A percentile compares a stretch with the other conserved stretches of the same genome.
phyloP scores from a whole-genome alignment of 2,113 vertebrate genomes.

The Cebidichthys violaceus region DNA sequence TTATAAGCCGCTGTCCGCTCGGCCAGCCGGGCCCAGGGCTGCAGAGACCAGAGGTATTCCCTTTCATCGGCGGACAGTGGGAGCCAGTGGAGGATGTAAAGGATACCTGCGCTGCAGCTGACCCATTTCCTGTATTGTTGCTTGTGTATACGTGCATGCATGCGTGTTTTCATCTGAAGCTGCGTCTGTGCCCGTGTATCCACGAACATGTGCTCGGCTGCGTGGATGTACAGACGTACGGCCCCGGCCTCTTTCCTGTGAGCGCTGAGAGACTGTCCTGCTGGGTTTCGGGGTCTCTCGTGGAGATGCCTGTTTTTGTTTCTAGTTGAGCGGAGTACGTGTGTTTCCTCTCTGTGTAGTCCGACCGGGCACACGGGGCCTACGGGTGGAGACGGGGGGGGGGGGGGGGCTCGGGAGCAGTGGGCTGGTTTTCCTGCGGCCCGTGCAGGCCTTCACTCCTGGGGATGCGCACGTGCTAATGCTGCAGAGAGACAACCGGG shows the following conservation, averaged over 20 bases:
- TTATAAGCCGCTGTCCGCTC: constrained; percentile 52
- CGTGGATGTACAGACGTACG: constrained; percentile 20
- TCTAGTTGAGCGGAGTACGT: constrained; percentile 62
- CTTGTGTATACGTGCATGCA: constrained; percentile 28
- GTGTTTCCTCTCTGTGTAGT: constrained; percentile 66
- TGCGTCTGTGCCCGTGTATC: constrained; percentile 5
- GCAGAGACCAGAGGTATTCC: constrained; percentile 47
- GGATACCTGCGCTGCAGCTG: constrained; percentile 63
- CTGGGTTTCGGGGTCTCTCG: constrained; percentile 43
- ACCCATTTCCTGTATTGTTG: constrained; percentile 67
- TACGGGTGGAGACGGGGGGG: constrained; percentile 40
- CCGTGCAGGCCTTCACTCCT: constrained; percentile 60
- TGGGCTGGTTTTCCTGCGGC: constrained; percentile 56
- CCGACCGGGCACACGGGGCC: constrained; percentile 57
- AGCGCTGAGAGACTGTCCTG: constrained; percentile 37
- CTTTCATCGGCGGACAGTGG: constrained; percentile 61
- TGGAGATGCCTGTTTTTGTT: constrained; percentile 69
- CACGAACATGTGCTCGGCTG: constrained; percentile 6
- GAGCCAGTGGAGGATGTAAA: constrained; percentile 67
- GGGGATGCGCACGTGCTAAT: constrained; percentile 73
- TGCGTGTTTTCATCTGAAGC: constrained; percentile 20
- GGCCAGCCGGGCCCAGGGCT: constrained; percentile 35
- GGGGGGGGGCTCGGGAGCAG: constrained; percentile 39
- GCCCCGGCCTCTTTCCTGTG: constrained; percentile 66
- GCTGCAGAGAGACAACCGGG: constrained; percentile 48